These are phyloP conservation scores for Drosophila athabasca DNA, from an alignment of 1,140 invertebrate genomes.

Conservation along the genomic window DNA sequence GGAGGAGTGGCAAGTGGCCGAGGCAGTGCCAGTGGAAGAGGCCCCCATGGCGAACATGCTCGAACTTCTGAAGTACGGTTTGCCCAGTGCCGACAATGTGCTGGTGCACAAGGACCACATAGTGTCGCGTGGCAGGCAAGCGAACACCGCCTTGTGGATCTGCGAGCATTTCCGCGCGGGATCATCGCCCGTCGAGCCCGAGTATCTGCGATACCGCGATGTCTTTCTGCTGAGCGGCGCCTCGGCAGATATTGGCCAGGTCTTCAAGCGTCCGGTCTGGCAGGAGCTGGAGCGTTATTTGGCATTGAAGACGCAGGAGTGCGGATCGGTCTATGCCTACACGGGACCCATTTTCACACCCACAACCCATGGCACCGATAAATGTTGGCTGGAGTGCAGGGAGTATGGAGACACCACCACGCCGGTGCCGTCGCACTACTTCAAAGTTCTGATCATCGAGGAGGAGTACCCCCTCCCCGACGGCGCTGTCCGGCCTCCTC, in stretches of 20 bases:
- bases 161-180: constrained; percentile 56
- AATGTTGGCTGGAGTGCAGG: constrained; percentile 55
- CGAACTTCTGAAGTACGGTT: constrained; percentile 58
- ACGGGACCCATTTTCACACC: constrained; percentile 62
- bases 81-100: constrained; percentile 58
- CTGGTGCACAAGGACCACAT: constrained; percentile 65
- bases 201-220: constrained; percentile 59
- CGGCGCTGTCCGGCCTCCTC: constrained; percentile 1
- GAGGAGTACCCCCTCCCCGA: neutral
- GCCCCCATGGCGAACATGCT: constrained; percentile 32
- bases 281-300: constrained; percentile 43
- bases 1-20: neutral
- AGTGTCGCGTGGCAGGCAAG: constrained; percentile 55
- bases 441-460: constrained; percentile 63
- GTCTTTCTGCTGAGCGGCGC: constrained; percentile 58
- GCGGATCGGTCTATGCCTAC: constrained; percentile 56
- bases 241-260: too few species aligned
- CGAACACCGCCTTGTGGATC: constrained; percentile 53
- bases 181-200: constrained; percentile 15
- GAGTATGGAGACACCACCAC: constrained; percentile 35
- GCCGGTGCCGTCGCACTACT: constrained; percentile 59
- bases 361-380: neutral
- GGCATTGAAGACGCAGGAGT: constrained; percentile 25
- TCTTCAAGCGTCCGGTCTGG: too few species aligned
- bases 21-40: too few species aligned